phyloP scores from a whole-genome alignment of 2,888 invertebrate species.

The Epirrita christyi region DNA sequence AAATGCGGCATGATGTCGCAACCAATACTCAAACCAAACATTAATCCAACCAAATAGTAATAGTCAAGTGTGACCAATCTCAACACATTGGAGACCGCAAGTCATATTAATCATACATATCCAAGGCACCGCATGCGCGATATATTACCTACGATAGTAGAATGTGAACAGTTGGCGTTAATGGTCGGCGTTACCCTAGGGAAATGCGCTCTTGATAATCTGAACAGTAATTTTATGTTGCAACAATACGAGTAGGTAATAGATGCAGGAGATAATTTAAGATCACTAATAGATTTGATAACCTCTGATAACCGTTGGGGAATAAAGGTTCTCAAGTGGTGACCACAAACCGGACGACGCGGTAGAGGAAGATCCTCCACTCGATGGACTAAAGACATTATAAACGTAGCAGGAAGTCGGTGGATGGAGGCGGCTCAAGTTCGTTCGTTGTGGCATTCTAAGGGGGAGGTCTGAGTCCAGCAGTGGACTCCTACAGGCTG shows the following conservation, averaged over 20 bases:
- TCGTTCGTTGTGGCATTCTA: too few species aligned
- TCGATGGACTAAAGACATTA: too few species aligned
- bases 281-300: too few species aligned
- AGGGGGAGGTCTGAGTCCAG: too few species aligned
- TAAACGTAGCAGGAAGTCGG: too few species aligned
- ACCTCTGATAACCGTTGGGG: too few species aligned
- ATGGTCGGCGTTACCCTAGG: constrained; percentile 76
- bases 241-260: constrained; percentile 62
- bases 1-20: too few species aligned
- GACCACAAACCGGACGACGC: too few species aligned
- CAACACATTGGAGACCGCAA: constrained; percentile 56
- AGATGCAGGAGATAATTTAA: constrained; percentile 52
- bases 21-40: background rate
- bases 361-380: too few species aligned
- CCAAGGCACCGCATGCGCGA: constrained; percentile 57
- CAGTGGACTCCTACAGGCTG: too few species aligned
- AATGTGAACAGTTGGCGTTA: constrained; percentile 81
- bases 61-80: constrained; percentile 53
- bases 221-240: constrained; percentile 76
- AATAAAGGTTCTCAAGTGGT: too few species aligned
- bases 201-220: constrained; percentile 77
- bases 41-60: constrained; percentile 36
- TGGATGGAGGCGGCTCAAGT: too few species aligned
- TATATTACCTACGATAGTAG: constrained; percentile 63
- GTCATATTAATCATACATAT: constrained; percentile 61